Conservation (phyloP, 1,140 invertebrate genomes). For the Scylla paramamosain region DNA sequence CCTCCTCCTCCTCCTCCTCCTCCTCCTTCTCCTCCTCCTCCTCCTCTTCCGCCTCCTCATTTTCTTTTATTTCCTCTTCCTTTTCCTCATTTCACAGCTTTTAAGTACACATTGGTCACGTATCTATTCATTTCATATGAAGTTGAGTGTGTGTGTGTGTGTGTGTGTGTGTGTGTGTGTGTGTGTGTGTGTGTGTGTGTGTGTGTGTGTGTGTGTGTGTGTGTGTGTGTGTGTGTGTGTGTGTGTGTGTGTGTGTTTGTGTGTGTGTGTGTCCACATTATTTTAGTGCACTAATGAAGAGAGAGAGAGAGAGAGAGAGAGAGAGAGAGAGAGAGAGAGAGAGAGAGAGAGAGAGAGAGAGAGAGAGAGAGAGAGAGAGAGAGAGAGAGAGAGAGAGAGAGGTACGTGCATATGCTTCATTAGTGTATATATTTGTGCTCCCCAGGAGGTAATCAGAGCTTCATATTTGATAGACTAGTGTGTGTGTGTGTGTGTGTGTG, state of each 20-base stretch:
- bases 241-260: too few relatives aligned
- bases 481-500: slow-evolving; percentile 7
- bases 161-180: too few relatives aligned
- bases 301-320: neutral
- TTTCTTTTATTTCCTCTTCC: neutral
- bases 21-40: neutral
- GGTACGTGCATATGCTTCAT: neutral
- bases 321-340: neutral
- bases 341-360: neutral
- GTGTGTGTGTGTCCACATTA: too few relatives aligned
- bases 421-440: neutral
- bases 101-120: too few relatives aligned
- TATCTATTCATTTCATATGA: too few relatives aligned
- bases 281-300: neutral
- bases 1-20: neutral
- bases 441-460: neutral
- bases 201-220: too few relatives aligned
- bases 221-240: too few relatives aligned
- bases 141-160: too few relatives aligned
- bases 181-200: too few relatives aligned
- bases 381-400: neutral
- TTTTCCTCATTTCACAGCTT: too few relatives aligned
- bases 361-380: neutral
- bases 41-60: neutral
- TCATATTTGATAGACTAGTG: neutral